phyloP scores from a whole-genome alignment of 2,113 vertebrate genomes.

The Microcebus lehilahytsara region DNA sequence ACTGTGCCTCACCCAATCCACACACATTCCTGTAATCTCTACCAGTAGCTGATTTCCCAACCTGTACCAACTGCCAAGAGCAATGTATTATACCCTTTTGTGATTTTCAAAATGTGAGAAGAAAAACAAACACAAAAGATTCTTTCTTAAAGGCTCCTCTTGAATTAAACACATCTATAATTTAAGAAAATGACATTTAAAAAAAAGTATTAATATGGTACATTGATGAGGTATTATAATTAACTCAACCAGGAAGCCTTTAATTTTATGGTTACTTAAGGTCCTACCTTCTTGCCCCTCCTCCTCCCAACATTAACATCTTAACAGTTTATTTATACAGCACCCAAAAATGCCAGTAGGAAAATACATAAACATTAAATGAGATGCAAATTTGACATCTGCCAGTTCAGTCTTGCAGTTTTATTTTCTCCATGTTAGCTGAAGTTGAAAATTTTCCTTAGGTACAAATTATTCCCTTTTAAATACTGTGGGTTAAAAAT shows the following conservation, averaged over 20 bases:
- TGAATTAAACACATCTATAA: neutral
- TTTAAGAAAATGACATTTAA: neutral
- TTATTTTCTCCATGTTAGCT: neutral
- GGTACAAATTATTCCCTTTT: neutral
- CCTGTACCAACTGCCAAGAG: neutral
- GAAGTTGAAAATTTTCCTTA: slow-evolving; percentile 33
- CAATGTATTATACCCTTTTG: neutral
- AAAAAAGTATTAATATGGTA: neutral
- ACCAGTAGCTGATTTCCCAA: neutral
- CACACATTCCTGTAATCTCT: neutral
- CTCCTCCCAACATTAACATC: slow-evolving; percentile 34
- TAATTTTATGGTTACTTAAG: slow-evolving; percentile 10
- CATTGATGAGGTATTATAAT: neutral
- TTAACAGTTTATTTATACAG: slow-evolving; percentile 73
- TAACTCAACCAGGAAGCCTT: neutral
- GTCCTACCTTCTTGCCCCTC: neutral
- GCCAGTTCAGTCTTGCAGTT: slow-evolving; percentile 67
- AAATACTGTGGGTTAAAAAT: neutral
- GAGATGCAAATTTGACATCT: slow-evolving; percentile 76
- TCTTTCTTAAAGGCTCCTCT: neutral
- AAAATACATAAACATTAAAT: slow-evolving; percentile 79
- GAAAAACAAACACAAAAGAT: neutral
- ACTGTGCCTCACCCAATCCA: neutral
- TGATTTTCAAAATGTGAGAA: neutral
- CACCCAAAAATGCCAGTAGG: slow-evolving; percentile 47